Percentiles rank a stretch among this genome's conserved stretches.
Conservation (phyloP, 2,113 vertebrate species). For the Sander lucioperca region DNA sequence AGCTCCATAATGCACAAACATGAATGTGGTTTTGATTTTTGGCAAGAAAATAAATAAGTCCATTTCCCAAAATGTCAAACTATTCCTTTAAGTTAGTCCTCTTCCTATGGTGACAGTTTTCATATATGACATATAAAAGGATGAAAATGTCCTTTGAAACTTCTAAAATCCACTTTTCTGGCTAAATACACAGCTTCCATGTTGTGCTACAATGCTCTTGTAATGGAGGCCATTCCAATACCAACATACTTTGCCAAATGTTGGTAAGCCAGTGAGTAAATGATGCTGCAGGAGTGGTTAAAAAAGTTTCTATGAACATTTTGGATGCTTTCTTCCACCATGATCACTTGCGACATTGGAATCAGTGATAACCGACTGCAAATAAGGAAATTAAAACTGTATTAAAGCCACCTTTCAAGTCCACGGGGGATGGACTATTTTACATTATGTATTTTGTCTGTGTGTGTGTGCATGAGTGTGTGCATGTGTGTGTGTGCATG, state of each 20-base stretch:
- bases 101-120: not conserved
- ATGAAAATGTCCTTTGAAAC: not conserved
- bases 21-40: no score
- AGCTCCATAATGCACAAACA: no score
- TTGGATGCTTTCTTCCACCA: not conserved
- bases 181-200: not conserved
- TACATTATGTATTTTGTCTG: not conserved
- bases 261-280: not conserved
- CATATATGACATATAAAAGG: not conserved
- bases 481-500: no score
- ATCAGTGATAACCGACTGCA: not conserved
- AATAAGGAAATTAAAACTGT: not conserved
- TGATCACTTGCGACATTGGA: not conserved
- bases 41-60: no score
- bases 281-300: no score
- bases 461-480: no score
- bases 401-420: not conserved
- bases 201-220: not conserved
- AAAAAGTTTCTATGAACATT: no score
- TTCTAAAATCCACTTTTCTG: not conserved
- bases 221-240: not conserved
- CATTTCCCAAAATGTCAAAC: no score
- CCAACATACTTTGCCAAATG: not conserved
- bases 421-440: not conserved
- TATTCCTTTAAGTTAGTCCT: no score